Percentiles rank a stretch among this genome's conserved stretches.
Evolutionary conservation across 2,888 invertebrate species (phyloP).

Genomic region (Thalpophila matura): DNA sequence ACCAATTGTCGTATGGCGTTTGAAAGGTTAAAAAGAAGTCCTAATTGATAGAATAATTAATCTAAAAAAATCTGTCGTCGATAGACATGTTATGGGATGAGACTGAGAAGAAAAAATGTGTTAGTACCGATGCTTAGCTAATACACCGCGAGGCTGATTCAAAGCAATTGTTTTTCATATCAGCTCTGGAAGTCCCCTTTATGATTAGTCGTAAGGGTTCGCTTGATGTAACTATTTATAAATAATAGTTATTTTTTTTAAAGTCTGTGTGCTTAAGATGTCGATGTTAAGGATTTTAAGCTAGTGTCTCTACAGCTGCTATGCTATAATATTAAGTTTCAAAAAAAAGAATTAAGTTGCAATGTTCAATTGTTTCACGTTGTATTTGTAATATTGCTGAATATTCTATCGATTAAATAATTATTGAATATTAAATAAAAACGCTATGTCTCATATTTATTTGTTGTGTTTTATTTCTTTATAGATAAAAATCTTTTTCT

Average conservation of each 20-base stretch:
- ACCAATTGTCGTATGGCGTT: conserved; percentile 35
- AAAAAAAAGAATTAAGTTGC: conserved; percentile 83
- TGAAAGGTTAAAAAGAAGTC: conserved; percentile 35
- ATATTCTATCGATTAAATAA: conserved; percentile 89
- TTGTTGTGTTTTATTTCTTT: conserved; percentile 70
- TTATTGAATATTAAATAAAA: conserved; percentile 90
- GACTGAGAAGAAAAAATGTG: conserved; percentile 69
- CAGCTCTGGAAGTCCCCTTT: conserved; percentile 66
- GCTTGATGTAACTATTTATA: conserved; percentile 71
- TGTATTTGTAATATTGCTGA: conserved; percentile 90
- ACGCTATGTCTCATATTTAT: conserved; percentile 89
- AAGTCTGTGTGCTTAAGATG: conserved; percentile 85
- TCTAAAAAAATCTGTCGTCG: conserved; percentile 52
- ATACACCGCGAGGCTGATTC: conserved; percentile 67
- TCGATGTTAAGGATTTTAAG: conserved; percentile 78
- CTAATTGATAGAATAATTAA: conserved; percentile 54
- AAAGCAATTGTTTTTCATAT: conserved; percentile 72
- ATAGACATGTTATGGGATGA: conserved; percentile 69
- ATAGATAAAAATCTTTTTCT: too few species aligned
- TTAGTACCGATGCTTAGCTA: conserved; percentile 71
- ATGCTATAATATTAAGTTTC: conserved; percentile 87
- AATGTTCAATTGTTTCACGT: conserved; percentile 88
- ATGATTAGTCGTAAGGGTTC: conserved; percentile 59
- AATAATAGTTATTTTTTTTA: conserved; percentile 76
- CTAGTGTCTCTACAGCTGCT: conserved; percentile 78